Percentiles rank a stretch among this genome's conserved stretches.
phyloP scores from a whole-genome alignment of 2,113 vertebrate species.

The Rousettus leschenaultii region DNA sequence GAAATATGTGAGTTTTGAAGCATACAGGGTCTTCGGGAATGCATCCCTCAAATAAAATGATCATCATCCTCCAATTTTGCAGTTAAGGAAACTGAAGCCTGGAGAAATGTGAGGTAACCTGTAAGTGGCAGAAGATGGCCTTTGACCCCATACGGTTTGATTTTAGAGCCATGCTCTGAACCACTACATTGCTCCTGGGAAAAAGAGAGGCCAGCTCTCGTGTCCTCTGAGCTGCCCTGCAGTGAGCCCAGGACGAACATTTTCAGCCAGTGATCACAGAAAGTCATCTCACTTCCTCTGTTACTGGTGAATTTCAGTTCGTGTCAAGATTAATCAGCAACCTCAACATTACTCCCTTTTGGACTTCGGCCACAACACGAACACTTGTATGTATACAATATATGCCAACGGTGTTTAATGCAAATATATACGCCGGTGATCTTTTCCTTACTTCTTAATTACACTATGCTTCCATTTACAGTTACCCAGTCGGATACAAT shows the following conservation, averaged over 20 bases:
- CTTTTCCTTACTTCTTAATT: conserved; percentile 26
- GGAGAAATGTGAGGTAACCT: not conserved
- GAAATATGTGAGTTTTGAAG: not conserved
- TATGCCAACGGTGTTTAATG: not conserved
- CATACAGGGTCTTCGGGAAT: not conserved
- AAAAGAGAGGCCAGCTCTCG: not conserved
- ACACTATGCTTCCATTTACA: not conserved
- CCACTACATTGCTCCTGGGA: not conserved
- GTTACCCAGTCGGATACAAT: conserved; percentile 17
- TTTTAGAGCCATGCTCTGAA: not conserved
- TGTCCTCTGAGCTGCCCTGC: not conserved
- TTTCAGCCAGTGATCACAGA: conserved; percentile 20
- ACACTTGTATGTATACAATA: not conserved
- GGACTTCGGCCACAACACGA: not conserved
- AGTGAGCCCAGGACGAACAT: not conserved
- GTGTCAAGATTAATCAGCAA: conserved; percentile 36
- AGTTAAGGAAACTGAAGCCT: not conserved
- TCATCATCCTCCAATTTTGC: not conserved
- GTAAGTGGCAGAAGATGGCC: not conserved
- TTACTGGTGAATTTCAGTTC: conserved; percentile 36
- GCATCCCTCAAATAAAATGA: not conserved
- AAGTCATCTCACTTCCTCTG: not conserved
- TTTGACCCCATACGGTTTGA: not conserved
- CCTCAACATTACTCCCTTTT: not conserved
- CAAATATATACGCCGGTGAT: not conserved